phyloP scores from a whole-genome alignment of 2,113 vertebrate genomes.

The Azemiops feae region DNA sequence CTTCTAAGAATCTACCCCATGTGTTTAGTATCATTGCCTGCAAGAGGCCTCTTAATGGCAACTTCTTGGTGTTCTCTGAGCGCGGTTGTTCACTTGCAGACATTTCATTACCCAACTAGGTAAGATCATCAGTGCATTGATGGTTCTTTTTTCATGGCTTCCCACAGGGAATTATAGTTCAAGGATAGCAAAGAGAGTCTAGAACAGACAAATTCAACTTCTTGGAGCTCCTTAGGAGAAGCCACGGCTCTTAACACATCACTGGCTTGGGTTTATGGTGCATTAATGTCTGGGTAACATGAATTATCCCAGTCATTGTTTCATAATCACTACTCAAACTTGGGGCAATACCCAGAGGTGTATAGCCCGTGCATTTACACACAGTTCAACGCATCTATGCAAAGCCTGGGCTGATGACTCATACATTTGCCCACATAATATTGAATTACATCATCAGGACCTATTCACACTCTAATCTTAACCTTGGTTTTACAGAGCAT shows the following conservation, averaged over 20 bases:
- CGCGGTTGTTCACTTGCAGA: background rate
- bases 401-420: background rate
- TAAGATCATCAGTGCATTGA: background rate
- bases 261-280: background rate
- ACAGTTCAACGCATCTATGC: slow-evolving; percentile 27
- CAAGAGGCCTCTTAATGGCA: background rate
- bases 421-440: background rate
- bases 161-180: background rate
- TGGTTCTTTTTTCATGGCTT: background rate
- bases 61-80: background rate
- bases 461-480: background rate
- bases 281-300: background rate
- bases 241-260: background rate
- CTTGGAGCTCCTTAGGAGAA: background rate
- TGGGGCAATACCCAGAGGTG: background rate
- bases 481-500: background rate
- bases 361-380: slow-evolving; percentile 8
- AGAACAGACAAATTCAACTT: background rate
- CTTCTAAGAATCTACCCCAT: background rate
- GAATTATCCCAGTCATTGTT: background rate
- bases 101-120: background rate
- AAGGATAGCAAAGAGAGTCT: background rate
- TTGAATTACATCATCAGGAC: background rate
- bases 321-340: background rate
- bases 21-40: background rate